Evolutionary conservation across 2,888 invertebrate species (phyloP).

Genomic region (Morpho achilles): DNA sequence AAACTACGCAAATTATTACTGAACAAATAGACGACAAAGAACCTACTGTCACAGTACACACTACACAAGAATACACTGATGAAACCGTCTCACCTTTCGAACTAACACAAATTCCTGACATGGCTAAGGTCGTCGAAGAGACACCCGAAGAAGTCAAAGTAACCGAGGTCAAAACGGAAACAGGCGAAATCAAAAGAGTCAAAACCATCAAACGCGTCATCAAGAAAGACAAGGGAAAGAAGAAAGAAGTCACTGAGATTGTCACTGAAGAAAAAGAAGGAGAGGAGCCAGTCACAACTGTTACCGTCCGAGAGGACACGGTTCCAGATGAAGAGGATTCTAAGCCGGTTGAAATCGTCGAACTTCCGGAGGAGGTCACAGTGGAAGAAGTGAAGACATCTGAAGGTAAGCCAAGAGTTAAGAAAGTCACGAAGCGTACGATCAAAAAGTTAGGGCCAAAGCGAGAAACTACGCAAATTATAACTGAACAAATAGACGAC

Average conservation of each 20-base stretch:
- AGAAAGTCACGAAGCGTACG: constrained; percentile 25
- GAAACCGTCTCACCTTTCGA: too few relatives aligned
- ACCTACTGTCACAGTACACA: too few relatives aligned
- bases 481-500: constrained; percentile 20
- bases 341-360: constrained; percentile 2
- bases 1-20: too few relatives aligned
- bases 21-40: too few relatives aligned
- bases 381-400: not conserved
- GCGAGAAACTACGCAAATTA: constrained; percentile 36
- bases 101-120: too few relatives aligned
- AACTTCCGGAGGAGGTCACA: constrained; percentile 1
- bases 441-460: constrained; percentile 30
- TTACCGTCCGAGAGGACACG: constrained; percentile 31
- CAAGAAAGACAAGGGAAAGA: constrained; percentile 36
- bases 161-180: constrained; percentile 35
- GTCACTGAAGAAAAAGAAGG: constrained; percentile 33
- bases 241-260: constrained; percentile 39
- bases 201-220: constrained; percentile 36
- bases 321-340: constrained; percentile 1
- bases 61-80: too few relatives aligned
- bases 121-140: constrained; percentile 1
- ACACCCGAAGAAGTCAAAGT: not conserved
- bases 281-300: constrained; percentile 35
- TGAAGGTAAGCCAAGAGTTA: constrained; percentile 27
- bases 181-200: constrained; percentile 35